A percentile compares a stretch with the other conserved stretches of the same genome.
phyloP scores from a whole-genome alignment of 2,113 vertebrate species.

The Manacus vitellinus region DNA sequence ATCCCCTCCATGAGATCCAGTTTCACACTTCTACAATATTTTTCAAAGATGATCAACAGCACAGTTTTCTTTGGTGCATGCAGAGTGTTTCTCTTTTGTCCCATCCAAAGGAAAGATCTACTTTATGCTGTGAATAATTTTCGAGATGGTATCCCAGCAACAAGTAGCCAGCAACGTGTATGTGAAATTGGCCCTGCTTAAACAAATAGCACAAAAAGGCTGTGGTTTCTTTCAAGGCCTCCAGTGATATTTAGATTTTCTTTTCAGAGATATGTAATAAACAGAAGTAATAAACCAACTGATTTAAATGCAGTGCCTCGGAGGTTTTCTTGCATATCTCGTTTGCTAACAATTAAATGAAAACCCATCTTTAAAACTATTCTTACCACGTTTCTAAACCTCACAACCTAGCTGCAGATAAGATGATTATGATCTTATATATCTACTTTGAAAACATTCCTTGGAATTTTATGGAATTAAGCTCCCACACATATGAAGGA shows the following conservation, averaged over 20 bases:
- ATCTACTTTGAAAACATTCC: neutral
- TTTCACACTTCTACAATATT: neutral
- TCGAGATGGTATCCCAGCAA: constrained; percentile 53
- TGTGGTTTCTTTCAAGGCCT: neutral
- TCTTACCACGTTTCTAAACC: neutral
- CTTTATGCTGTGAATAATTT: neutral
- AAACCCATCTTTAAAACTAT: neutral
- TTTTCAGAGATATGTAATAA: neutral
- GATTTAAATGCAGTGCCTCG: neutral
- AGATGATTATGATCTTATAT: neutral
- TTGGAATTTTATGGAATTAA: neutral
- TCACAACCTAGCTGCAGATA: neutral
- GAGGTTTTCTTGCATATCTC: neutral
- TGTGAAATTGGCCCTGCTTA: neutral
- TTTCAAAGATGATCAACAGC: neutral
- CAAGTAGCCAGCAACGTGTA: neutral
- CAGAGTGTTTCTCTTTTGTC: neutral
- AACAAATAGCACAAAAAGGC: neutral
- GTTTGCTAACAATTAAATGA: neutral
- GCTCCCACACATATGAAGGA: neutral
- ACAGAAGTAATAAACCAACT: neutral
- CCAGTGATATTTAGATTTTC: neutral
- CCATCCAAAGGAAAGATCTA: neutral
- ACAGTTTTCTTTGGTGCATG: neutral
- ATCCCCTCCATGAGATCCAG: neutral